Base-by-base conservation (phyloP, 2,888 invertebrate genomes). In the Trachelus iudaicus region DNA sequence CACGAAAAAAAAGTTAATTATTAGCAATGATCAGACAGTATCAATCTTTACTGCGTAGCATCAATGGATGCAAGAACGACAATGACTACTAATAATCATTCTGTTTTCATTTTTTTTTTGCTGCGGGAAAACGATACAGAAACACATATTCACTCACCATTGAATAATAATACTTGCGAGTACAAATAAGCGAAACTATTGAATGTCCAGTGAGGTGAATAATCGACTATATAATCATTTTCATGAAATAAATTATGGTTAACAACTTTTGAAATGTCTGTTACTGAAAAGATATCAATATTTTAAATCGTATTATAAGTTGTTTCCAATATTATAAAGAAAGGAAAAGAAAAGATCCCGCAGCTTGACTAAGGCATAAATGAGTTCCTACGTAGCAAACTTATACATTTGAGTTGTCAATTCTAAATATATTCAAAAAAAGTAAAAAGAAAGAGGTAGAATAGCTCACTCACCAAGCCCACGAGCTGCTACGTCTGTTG, bases 401-500 rank as follows among this genome's bases (percentile, higher is more conserved):
- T 34, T 71, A 71, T 31, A 13, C 71, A 71, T 31, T 12, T 31
- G 71, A 71, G 15, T 1, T 33, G 31, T 31, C 31, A 74, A 33
- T 30, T 34, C 74, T 74, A 34, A 34, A n/a, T 74, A 35, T 34
- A 34, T 74, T 35, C 35, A 35, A 74, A 13, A 13, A 12, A 35
- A 35, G 33, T 33, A 74, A 34, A 34, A 74, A 15, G 3, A 35
- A 34, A 73, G 34, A 34, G 23, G 35, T 33, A 73, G 37, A 40
- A 76, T 79, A 75, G 37, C 76, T 84, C 80, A 88, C 91, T 91
- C 89, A 98, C 98, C 98, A 93, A 98, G 93, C 88, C 98, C 98
- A 91, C 98, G 94, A 76, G 98, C 98, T 79, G 98, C 98, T 83
- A 98, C 98, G 92, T 98, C 98, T 71, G 98, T 98, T 83, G 98